Evolutionary conservation across 2,797 vertebrate species (phyloP), one percentile per base, ranked within the genome.

Genomic region (Molossus molossus): DNA sequence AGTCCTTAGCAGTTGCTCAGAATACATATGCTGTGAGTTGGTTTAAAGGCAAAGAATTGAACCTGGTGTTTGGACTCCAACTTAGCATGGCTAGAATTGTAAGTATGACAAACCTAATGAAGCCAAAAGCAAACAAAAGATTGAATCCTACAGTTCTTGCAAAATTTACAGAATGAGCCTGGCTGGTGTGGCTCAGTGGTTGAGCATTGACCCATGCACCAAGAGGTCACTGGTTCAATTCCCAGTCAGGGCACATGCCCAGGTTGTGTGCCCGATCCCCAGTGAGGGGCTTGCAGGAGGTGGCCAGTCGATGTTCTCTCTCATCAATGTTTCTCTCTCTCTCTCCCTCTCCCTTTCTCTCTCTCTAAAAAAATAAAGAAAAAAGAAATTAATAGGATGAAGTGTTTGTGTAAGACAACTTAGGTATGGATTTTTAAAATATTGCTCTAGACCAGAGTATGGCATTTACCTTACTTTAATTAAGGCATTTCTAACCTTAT

Each of bases 11-110:
- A 0, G 99, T 99, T 98, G 99, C 99, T 6, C 99, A 99, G 96
- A 99, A 99, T 97, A 99, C 99, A 0, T 99, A 99, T 5, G 99
- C 99, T 2, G 99, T 99, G 88, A 99, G 99, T 96, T 99, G 99
- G 99, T 99, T 99, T 97, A 99, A 99, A 99, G 99, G 99, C 90
- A 99, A 99, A 97, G 99, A 99, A 97, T 97, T 99, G 17, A 99
- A 99, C 95, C 98, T 99, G 90, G 99, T 99, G 93, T 99, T 99
- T 97, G 99, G 99, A 29, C 98, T 99, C 64, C 99, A 99, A 53
- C 99, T 99, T 81, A 99, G 99, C 98, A 99, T 99, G 99, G 99
- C 99, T 75, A 98, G 99, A 98, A 98, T 99, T 98, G 99, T 99
- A 98, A 99, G 99, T 98, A 45, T 73, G 40, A 84, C 50, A 79